phyloP scores from a whole-genome alignment of 2,113 vertebrate genomes.

The Vombatus ursinus region DNA sequence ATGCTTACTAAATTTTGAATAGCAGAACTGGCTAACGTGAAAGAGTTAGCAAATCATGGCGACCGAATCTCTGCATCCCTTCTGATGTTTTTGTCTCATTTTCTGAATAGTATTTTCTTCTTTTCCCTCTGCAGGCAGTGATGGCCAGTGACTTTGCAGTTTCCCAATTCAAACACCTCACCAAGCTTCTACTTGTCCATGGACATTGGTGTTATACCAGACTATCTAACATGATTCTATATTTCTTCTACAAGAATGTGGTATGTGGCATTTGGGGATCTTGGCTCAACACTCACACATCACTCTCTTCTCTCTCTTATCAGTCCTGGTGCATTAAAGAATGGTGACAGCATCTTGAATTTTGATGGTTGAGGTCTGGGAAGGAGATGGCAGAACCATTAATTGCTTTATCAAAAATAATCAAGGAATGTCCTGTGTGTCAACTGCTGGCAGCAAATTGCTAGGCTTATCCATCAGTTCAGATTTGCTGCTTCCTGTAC shows the following conservation, averaged over 20 bases:
- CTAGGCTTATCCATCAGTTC: conserved; percentile 47
- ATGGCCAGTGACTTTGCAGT: conserved; percentile 92
- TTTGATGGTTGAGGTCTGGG: neutral
- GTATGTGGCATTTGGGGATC: conserved; percentile 78
- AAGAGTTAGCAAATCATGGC: neutral
- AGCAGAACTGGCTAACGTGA: neutral
- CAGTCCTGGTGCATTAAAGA: neutral
- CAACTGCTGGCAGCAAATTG: conserved; percentile 49
- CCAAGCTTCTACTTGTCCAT: conserved; percentile 87
- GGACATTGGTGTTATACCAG: conserved; percentile 89
- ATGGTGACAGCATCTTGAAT: neutral
- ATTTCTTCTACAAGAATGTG: conserved; percentile 91
- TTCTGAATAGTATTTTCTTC: neutral
- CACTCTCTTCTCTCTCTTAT: neutral
- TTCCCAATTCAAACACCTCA: conserved; percentile 86
- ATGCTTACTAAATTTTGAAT: neutral
- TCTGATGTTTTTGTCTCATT: neutral
- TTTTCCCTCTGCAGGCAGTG: conserved; percentile 81
- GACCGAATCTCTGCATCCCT: accelerated
- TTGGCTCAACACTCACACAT: neutral
- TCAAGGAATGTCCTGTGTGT: conserved; percentile 4
- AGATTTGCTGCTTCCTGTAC: conserved; percentile 54
- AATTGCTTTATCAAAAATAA: conserved; percentile 15
- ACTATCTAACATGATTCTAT: conserved; percentile 88
- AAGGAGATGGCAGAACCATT: neutral